Percentiles rank a stretch among this genome's conserved stretches.
These are phyloP conservation scores for Gambusia holbrooki DNA, from an alignment of 2,113 vertebrate species.

Conservation along the genomic window DNA sequence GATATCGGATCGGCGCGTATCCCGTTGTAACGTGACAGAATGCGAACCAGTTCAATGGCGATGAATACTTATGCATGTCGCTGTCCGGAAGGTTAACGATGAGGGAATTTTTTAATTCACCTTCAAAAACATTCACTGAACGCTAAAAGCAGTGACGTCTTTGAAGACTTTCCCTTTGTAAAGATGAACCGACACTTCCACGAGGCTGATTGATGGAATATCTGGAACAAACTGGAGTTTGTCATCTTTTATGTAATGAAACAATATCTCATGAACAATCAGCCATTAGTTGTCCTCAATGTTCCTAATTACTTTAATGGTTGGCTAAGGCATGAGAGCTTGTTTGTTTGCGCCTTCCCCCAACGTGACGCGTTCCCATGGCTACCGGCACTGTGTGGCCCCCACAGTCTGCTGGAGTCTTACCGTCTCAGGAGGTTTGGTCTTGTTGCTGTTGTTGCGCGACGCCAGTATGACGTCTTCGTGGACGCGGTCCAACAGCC, in stretches of 20 bases:
- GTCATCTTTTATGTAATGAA: too few relatives aligned
- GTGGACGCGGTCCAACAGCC: constrained; percentile 92
- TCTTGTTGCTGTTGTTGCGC: constrained; percentile 71
- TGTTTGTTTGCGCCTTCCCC: too few relatives aligned
- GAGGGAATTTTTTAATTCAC: not conserved
- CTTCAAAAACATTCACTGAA: too few relatives aligned
- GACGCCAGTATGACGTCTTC: constrained; percentile 87
- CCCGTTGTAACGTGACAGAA: not conserved
- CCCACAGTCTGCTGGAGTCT: constrained; percentile 17
- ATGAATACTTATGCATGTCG: too few relatives aligned
- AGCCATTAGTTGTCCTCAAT: too few relatives aligned
- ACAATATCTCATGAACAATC: too few relatives aligned
- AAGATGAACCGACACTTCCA: not conserved
- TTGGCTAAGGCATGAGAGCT: too few relatives aligned
- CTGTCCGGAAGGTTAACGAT: not conserved
- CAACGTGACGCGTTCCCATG: not conserved
- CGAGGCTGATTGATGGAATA: not conserved
- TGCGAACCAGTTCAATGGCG: not conserved
- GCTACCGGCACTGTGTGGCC: not conserved
- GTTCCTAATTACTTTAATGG: too few relatives aligned
- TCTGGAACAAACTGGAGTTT: too few relatives aligned
- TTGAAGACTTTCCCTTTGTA: too few relatives aligned
- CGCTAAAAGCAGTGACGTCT: too few relatives aligned
- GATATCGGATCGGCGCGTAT: too few relatives aligned
- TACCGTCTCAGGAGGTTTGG: constrained; percentile 79